Evolutionary conservation across 2,888 invertebrate genomes (phyloP).

Genomic region (Sipunculus nudus): DNA sequence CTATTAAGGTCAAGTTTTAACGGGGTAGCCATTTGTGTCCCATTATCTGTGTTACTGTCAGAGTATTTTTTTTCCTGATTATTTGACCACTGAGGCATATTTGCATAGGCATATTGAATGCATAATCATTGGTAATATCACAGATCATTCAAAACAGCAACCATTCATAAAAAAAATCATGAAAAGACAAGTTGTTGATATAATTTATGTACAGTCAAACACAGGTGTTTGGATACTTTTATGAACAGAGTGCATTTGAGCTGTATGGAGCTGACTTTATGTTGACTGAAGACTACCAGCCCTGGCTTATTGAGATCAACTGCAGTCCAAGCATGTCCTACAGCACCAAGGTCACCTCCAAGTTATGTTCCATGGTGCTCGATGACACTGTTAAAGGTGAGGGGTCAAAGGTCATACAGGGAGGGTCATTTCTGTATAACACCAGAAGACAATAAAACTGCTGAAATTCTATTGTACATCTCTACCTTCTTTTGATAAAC

Average conservation of each 20-base stretch:
- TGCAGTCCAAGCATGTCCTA: slow-evolving; percentile 84
- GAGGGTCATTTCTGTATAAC: neutral
- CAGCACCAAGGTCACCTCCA: slow-evolving; percentile 85
- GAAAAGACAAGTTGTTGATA: no score
- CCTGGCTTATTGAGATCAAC: slow-evolving; percentile 94
- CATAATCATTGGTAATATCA: no score
- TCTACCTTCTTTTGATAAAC: neutral
- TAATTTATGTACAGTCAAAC: no score
- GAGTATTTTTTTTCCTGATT: no score
- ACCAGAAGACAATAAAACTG: neutral
- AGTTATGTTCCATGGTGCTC: slow-evolving; percentile 82
- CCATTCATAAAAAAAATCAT: no score
- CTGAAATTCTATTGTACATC: neutral
- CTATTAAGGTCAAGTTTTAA: no score
- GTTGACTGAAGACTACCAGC: slow-evolving; percentile 79
- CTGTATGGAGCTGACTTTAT: slow-evolving; percentile 93
- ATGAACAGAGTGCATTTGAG: slow-evolving; percentile 80
- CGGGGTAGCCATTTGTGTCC: no score
- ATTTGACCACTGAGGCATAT: no score
- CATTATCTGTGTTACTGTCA: no score
- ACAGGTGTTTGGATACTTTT: neutral
- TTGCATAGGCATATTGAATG: no score
- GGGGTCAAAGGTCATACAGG: neutral
- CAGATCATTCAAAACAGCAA: no score
- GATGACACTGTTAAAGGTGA: slow-evolving; percentile 88